Evolutionary conservation across 2,888 invertebrate species (phyloP), one percentile per base, ranked within the genome.

Genomic region (Cordilura impudica): DNA sequence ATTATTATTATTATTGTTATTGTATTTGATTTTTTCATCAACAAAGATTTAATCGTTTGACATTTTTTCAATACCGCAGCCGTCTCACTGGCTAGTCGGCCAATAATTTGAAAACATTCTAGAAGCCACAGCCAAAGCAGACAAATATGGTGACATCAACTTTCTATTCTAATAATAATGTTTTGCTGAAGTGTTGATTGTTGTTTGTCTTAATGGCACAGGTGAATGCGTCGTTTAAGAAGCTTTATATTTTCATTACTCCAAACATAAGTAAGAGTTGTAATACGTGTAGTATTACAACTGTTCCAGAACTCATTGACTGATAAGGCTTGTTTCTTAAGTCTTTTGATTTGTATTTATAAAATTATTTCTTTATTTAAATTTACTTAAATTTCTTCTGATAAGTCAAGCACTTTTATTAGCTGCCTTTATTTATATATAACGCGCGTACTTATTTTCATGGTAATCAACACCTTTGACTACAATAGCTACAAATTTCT

Each of bases 121-220:
- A 49, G 7, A 18, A 23, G 16, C 16, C 4, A 47, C 8, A 47
- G 7, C 14, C 8, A 47, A 47, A 18, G 14, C 10, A 47, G 21
- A 63, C 78, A 73, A 69, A 79, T 79, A 76, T 79, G 80, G 76
- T 74, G 79, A 81, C 79, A 74, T 79, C 81, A 79, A 81, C 81
- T 81, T 81, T 78, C 78, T 78, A 69, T 78, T 81, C 70, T 58
- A 60, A 67, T 74, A 56, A 19, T 43, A 35, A 45, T 4, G 21
- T 56, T 43, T 29, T 76, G 74, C 54, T n/a, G 2, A 39, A 39
- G n/a, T 39, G 63, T 75, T 10, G 49, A 0, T 12, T 49, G 18
- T 6, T 18, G 16, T 39, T 39, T 53, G n/a, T 70, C 54, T 63
- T 69, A 56, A 69, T 65, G 75, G 43, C 47, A 43, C 54, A 75